Evolutionary conservation across 1,140 invertebrate species (phyloP).

Genomic region (Scylla paramamosain): DNA sequence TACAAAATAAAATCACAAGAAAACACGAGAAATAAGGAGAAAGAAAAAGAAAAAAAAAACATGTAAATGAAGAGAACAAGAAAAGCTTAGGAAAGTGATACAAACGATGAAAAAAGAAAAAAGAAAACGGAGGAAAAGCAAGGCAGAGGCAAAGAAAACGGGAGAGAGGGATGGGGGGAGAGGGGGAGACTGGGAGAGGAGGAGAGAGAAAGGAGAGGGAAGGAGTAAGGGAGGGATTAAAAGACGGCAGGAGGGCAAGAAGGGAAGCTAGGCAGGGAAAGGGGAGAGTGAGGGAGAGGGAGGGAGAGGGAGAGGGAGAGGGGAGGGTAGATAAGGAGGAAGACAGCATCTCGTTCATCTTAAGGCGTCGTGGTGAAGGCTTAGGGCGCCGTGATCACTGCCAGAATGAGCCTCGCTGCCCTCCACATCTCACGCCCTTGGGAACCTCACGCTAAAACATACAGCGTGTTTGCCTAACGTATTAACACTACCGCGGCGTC

Average conservation of each 20-base stretch:
- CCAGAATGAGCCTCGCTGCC: neutral
- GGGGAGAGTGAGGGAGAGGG: constrained; percentile 3
- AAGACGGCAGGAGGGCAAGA: neutral
- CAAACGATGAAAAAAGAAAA: neutral
- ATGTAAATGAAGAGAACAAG: neutral
- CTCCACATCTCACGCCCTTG: neutral
- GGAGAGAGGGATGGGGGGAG: neutral
- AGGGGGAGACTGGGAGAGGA: neutral
- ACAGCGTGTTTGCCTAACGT: neutral
- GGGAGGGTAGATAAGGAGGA: neutral
- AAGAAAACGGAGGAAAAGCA: neutral
- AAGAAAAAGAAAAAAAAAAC: neutral
- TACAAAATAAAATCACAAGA: neutral
- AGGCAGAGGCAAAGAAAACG: neutral
- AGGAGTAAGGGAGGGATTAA: neutral
- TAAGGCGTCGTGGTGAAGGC: neutral
- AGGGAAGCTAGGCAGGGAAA: neutral
- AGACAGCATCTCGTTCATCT: neutral
- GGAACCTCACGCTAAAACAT: neutral
- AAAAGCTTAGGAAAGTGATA: neutral
- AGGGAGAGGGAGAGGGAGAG: constrained; percentile 16
- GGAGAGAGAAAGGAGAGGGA: neutral
- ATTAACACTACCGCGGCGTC: neutral
- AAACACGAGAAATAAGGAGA: neutral
- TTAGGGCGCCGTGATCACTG: neutral